A percentile compares a stretch with the other conserved stretches of the same genome.
Conservation (phyloP, 2,888 invertebrate species). For the Dioctria linearis region DNA sequence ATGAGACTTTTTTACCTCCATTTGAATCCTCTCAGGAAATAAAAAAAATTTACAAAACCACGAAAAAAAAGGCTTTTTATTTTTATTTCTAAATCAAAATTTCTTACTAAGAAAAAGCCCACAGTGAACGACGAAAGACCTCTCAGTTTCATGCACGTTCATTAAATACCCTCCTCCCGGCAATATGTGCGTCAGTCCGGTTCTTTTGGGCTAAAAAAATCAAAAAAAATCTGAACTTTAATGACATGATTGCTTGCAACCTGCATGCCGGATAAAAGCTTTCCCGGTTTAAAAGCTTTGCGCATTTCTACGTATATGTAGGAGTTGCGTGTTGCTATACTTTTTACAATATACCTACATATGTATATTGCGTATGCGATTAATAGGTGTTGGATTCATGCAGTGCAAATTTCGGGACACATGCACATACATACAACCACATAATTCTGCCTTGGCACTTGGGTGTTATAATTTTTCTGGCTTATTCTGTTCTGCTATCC, state of each 20-base stretch:
- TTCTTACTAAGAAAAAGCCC: too few species aligned
- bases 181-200: background rate
- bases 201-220: background rate
- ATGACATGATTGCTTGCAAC: background rate
- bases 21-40: too few species aligned
- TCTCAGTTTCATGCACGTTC: too few species aligned
- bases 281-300: background rate
- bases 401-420: slow-evolving; percentile 6
- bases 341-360: too few species aligned
- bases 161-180: background rate
- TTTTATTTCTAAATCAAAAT: too few species aligned
- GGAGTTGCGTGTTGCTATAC: background rate
- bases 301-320: background rate
- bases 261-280: slow-evolving; percentile 20
- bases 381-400: slow-evolving; percentile 1
- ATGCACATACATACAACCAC: background rate
- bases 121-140: too few species aligned
- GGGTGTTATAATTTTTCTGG: too few species aligned
- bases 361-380: too few species aligned
- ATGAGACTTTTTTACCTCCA: too few species aligned
- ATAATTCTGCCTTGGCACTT: background rate
- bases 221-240: background rate
- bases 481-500: too few species aligned
- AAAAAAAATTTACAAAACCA: too few species aligned
- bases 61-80: too few species aligned